A percentile compares a stretch with the other conserved stretches of the same genome.
Conservation (phyloP, 2,888 invertebrate species). For the Acheta domesticus region DNA sequence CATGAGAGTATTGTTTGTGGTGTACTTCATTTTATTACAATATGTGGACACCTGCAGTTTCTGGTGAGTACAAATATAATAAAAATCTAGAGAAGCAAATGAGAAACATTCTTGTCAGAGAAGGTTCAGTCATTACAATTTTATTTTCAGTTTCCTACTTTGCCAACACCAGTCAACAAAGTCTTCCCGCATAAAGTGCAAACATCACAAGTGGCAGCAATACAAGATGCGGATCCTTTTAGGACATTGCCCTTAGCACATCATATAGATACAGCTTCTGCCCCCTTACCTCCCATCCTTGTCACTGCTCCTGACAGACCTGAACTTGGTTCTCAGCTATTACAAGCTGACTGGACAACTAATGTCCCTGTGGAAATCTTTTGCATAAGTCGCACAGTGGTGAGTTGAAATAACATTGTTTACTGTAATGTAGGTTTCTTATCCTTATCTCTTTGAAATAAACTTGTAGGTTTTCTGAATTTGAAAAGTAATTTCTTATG, state of each 20-base stretch:
- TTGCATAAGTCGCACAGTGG: constrained; percentile 42
- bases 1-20: constrained; percentile 70
- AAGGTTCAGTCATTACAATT: background rate
- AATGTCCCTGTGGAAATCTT: constrained; percentile 43
- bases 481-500: too few species aligned
- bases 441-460: too few species aligned
- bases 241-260: constrained; percentile 54
- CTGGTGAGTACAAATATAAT: constrained; percentile 53
- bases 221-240: constrained; percentile 52
- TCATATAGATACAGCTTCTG: constrained; percentile 60
- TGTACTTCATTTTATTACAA: constrained; percentile 62
- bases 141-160: constrained; percentile 65
- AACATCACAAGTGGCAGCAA: constrained; percentile 74
- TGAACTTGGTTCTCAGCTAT: background rate
- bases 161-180: constrained; percentile 81
- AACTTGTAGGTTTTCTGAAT: too few species aligned
- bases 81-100: background rate
- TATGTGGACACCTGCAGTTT: constrained; percentile 67
- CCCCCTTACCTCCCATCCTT: constrained; percentile 31
- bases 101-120: background rate
- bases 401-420: background rate
- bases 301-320: background rate
- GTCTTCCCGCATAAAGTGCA: constrained; percentile 89
- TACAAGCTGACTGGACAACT: constrained; percentile 30
- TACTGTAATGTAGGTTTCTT: too few species aligned